These are phyloP conservation scores for Horisme vitalbata DNA, from an alignment of 2,888 invertebrate species.

Conservation along the genomic window DNA sequence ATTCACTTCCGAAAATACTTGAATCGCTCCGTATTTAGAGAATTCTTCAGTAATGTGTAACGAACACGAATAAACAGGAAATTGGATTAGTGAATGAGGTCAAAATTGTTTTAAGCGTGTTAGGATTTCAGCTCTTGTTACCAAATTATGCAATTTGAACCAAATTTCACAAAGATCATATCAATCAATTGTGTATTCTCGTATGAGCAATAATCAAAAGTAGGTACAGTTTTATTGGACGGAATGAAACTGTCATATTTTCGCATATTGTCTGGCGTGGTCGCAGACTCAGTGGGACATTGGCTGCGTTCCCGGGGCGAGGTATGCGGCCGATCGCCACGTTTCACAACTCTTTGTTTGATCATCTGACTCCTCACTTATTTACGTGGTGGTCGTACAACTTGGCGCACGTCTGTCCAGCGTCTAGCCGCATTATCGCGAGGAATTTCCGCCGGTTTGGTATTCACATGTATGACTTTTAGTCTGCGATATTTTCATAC, in stretches of 20 bases:
- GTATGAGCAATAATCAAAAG: conserved; percentile 12
- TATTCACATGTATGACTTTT: conserved; percentile 67
- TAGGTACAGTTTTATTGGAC: conserved; percentile 26
- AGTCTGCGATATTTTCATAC: conserved; percentile 59
- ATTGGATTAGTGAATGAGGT: conserved; percentile 33
- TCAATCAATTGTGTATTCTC: conserved; percentile 13
- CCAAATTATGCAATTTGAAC: conserved; percentile 1
- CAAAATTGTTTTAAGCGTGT: conserved; percentile 15
- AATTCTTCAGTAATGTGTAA: conserved; percentile 24
- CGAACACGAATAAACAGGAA: conserved; percentile 27
- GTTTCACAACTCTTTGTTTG: conserved; percentile 76
- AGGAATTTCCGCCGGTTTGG: conserved; percentile 71
- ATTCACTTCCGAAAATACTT: not conserved
- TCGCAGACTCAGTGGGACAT: conserved; percentile 59
- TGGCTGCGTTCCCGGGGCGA: conserved; percentile 70
- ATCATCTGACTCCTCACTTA: conserved; percentile 63
- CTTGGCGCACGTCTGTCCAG: conserved; percentile 68
- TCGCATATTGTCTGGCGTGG: conserved; percentile 48
- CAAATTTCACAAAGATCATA: conserved; percentile 7
- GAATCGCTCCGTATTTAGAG: not conserved
- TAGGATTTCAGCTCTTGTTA: conserved; percentile 1
- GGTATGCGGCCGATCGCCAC: conserved; percentile 66
- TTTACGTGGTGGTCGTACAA: conserved; percentile 59
- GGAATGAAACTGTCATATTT: conserved; percentile 55
- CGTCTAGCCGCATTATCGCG: conserved; percentile 72